Base-by-base conservation (phyloP, 2,797 vertebrate genomes). In the Poeciliopsis infans region DNA sequence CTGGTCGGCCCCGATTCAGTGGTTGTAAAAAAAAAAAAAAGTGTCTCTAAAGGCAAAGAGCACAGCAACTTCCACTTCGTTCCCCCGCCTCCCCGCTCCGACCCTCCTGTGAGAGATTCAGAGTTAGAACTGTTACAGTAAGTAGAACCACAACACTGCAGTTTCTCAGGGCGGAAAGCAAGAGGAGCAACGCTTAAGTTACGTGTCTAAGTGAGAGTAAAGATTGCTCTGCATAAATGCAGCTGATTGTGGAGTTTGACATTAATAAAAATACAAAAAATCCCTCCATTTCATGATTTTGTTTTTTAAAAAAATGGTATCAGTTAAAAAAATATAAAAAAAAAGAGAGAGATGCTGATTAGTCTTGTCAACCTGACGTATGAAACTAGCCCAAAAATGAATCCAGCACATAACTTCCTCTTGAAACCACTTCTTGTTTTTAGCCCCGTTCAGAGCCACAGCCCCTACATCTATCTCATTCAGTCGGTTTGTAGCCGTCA, bases 11-110 rank as follows among this genome's bases (percentile, higher is more conserved):
- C 74, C 70, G 57, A 79, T 84, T 85, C 82, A 79, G 84, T 77
- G 82, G 82, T 59, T 72, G 86, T 36, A 45, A 3, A 45, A 45
- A 45, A 12, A 46, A 13, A 25, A 51, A 76, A 86, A 82, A 85
- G 45, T 33, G 79, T 87, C 83, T 85, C 85, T 80, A 84, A 86
- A 91, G 86, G 88, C 85, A 74, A 73, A 78, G 76, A 84, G 77
- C 66, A 83, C 72, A 81, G 79, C 13, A 0, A 46, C 71, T 72
- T 68, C 73, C 51, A 28, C 53, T 57, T 57, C 11, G 10, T 55
- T n/a, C 23, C 31, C 11, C 11, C 5, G 13, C 13, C 45, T 15
- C 47, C 47, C 47, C 16, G 5, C 57, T 12, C 51, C 36, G 74
- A 70, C 72, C 23, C 25, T 7, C 5, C 2, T 7, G 23, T 10